Evolutionary conservation across 2,888 invertebrate species (phyloP), one percentile per base, ranked within the genome.

Genomic region (Macrophya alboannulata): DNA sequence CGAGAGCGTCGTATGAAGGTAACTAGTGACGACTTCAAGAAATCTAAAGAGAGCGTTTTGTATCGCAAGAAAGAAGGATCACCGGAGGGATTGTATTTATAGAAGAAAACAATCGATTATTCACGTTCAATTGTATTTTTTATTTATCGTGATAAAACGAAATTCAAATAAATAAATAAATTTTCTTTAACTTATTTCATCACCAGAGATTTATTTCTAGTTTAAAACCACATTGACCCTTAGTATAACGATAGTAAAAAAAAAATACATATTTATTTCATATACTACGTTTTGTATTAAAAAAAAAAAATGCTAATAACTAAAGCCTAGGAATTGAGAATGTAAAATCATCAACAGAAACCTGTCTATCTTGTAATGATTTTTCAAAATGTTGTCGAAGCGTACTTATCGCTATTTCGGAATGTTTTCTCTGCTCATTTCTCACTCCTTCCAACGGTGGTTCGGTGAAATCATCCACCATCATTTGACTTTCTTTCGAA

Each of bases 1-100:
- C 95, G 99, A 87, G 99, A 99, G 94, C 96, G 99, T 84, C 96
- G 99, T 90, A 99, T 99, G 99, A 99, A 99, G 94, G 99, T 99
- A 51, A 99, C 99, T 87, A 99, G 99, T 94, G 99, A 99, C 94
- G 99, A 99, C 94, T 99, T 99, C 94, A 98, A 98, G 94, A 99
- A 99, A 94, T 99, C 99, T 0, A 99, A 99, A 94, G 99, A 99
- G 94, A 99, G 99, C 94, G 99, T 99, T 45, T 95, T 99, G 79
- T 99, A 99, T 93, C 96, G 99, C 86, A 99, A 99, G 95, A 99
- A 99, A 93, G 99, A 99, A 95, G 99, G 99, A 88, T 99, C 99
- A 74, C 99, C 99, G 0, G 99, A 99, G 95, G 99, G 99, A 89
- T 96, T 99, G 85, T 99, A 99, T 95, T 96, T 99, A 92, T 99